These are phyloP conservation scores for Hydractinia echinata DNA, from an alignment of 30 jellyfish, hydroid and myxozoan genomes.

Conservation along the genomic window DNA sequence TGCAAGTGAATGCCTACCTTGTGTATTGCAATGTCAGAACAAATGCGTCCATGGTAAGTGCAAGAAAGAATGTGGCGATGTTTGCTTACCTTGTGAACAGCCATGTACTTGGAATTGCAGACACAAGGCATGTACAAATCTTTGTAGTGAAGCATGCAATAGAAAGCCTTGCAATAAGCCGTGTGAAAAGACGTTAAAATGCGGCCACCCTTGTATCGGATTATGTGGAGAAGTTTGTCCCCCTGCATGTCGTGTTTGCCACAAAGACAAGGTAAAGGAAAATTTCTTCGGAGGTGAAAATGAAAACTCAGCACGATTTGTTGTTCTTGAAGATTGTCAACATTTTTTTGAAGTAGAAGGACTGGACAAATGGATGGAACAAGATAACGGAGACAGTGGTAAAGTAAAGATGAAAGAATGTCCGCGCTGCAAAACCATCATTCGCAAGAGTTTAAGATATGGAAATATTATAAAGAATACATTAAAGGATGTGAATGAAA, in stretches of 20 bases:
- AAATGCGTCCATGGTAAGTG: not conserved
- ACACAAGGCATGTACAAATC: constrained; percentile 24
- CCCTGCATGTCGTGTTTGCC: constrained; percentile 34
- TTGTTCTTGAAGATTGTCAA: constrained; percentile 19
- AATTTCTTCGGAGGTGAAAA: constrained; percentile 26
- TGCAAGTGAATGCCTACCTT: too few relatives aligned
- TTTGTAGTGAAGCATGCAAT: constrained; percentile 47
- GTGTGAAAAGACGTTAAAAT: constrained; percentile 15
- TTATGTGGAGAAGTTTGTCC: constrained; percentile 64
- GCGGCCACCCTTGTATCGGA: constrained; percentile 57
- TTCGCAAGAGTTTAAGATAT: constrained; percentile 16
- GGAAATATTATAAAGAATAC: constrained; percentile 19
- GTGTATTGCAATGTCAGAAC: too few relatives aligned
- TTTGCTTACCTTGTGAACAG: constrained; percentile 54
- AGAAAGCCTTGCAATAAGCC: constrained; percentile 57
- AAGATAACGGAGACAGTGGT: not conserved
- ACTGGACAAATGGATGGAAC: constrained; percentile 37
- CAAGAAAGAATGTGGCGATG: constrained; percentile 32
- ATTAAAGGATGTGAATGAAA: not conserved
- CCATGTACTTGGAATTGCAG: constrained; percentile 15
- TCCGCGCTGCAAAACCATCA: constrained; percentile 22
- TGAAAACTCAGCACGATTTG: constrained; percentile 18
- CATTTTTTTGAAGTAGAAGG: constrained; percentile 32
- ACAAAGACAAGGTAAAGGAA: constrained; percentile 9
- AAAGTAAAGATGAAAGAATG: constrained; percentile 6